Base-by-base conservation (phyloP, 2,113 vertebrate species). In the Carlito syrichta region DNA sequence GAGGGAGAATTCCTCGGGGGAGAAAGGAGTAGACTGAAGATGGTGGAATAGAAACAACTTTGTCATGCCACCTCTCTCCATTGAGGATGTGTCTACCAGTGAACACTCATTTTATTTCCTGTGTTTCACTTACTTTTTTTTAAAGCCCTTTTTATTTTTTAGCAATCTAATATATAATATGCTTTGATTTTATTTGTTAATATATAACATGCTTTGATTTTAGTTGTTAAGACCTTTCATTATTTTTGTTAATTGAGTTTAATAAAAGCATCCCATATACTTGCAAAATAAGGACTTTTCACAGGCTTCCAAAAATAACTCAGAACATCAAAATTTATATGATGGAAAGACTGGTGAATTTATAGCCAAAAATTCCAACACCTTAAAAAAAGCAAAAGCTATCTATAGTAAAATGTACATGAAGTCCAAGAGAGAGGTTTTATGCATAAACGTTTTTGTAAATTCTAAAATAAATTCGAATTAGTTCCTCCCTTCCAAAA, bases 381-480 rank as follows among this genome's bases (percentile, higher is more conserved):
- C 12, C 9, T 77, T 68, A 66, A 50, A 27, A 66, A 62, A 89
- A 81, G 16, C 19, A 81, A 76, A 38, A 66, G 17, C 8, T 82
- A 68, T 76, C 19, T 52, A 63, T 77, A 77, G 30, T 20, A 43
- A 19, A 93, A n/a, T 19, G 10, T 11, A 74, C 32, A 35, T 48
- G 13, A 30, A 38, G 13, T 7, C 14, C 40, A 78, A 93, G 38
- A 4, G 73, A 77, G 20, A 9, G 1, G 38, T 91, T 85, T 30
- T 50, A 45, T 63, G 35, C 3, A 30, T 25, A 63, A 38, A 13
- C 2, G 43, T 76, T 79, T 85, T 43, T 38, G 8, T 19, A 50
- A 68, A 68, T 95, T 76, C 32, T 93, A 86, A 93, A 69, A 79
- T 76, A 86, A 93, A 74, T 81, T 60, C 32, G n/a, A 56, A 62